Base-by-base conservation (phyloP, 2,113 vertebrate genomes). In the Chaetops frenatus region DNA sequence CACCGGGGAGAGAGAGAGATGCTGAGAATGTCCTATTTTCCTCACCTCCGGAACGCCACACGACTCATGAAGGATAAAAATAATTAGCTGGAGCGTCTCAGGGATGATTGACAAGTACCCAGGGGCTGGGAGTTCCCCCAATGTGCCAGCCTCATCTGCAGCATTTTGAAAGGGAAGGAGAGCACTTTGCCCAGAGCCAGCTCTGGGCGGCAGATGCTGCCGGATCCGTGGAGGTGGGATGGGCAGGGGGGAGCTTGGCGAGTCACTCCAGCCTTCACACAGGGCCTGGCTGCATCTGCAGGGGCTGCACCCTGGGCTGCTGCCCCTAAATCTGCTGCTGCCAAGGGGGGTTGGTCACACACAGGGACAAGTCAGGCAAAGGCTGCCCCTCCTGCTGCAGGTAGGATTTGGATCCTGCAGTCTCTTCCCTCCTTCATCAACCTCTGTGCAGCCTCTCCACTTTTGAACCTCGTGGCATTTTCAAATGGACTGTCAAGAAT, bases 391-490 rank as follows among this genome's bases (percentile, higher is more conserved):
- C 81, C 33, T 42, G 81, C 81, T 27, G 17, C 38, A 50, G 10
- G 17, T 3, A 62, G 71, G 22, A 28, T 22, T 36, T 58, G 58
- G 58, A 21, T 69, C 29, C 15, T 0, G 0, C 17, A 0, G 0
- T 28, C 67, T n/a, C 53, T 48, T 47, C 42, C 40, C 47, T 71
- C 53, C 22, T 19, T 72, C 54, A 12, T 36, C 29, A 7, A 0
- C 8, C 28, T 24, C 84, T 24, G 62, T 58, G 28, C 5, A 1
- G 50, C 33, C 44, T 40, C 51, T 66, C 28, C 0, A 3, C 44
- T 64, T 83, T 31, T 15, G 54, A 60, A 33, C 45, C n/a, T 35
- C 2, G 1, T 35, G 33, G 42, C 11, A 40, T 85, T 69, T 74
- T 29, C 70, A 27, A 90, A 45, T 36, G 58, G 67, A 27, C 51